Evolutionary conservation across 1,140 invertebrate species (phyloP).

Genomic region (Trichoplusia ni): DNA sequence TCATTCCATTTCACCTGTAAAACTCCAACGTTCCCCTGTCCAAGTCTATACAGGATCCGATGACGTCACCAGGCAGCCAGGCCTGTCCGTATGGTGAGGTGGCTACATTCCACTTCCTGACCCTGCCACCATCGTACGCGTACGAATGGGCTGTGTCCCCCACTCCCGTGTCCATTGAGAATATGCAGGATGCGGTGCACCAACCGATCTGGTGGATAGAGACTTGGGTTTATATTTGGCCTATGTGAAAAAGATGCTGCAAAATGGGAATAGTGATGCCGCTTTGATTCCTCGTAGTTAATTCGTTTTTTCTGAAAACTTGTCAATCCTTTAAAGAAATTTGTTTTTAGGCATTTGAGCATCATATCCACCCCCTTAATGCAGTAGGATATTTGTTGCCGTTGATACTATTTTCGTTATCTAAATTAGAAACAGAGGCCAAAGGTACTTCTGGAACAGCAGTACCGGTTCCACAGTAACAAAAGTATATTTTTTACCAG

Average conservation of each 20-base stretch:
- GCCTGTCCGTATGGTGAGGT: conserved; percentile 90
- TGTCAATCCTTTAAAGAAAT: too few relatives aligned
- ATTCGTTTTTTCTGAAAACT: too few relatives aligned
- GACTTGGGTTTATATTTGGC: not conserved
- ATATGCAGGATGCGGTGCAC: conserved; percentile 88
- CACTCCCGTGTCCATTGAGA: conserved; percentile 91
- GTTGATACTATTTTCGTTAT: too few relatives aligned
- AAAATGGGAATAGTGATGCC: too few relatives aligned
- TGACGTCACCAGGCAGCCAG: conserved; percentile 92
- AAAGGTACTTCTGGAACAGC: too few relatives aligned
- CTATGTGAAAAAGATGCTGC: not conserved
- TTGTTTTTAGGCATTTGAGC: too few relatives aligned
- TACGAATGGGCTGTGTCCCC: conserved; percentile 91
- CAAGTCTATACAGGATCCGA: conserved; percentile 89
- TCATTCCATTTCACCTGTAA: conserved; percentile 75
- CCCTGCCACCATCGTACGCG: conserved; percentile 91
- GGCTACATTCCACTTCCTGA: conserved; percentile 91
- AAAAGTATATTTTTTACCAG: too few relatives aligned
- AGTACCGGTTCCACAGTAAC: too few relatives aligned
- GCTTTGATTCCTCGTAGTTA: too few relatives aligned
- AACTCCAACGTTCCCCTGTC: conserved; percentile 85
- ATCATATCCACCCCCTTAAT: too few relatives aligned
- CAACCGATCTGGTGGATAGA: conserved; percentile 84
- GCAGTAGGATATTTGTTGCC: too few relatives aligned
- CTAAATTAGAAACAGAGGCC: too few relatives aligned